Percentiles rank a stretch among this genome's conserved stretches.
phyloP scores from a whole-genome alignment of 2,888 invertebrate genomes.

The Latheticus oryzae region DNA sequence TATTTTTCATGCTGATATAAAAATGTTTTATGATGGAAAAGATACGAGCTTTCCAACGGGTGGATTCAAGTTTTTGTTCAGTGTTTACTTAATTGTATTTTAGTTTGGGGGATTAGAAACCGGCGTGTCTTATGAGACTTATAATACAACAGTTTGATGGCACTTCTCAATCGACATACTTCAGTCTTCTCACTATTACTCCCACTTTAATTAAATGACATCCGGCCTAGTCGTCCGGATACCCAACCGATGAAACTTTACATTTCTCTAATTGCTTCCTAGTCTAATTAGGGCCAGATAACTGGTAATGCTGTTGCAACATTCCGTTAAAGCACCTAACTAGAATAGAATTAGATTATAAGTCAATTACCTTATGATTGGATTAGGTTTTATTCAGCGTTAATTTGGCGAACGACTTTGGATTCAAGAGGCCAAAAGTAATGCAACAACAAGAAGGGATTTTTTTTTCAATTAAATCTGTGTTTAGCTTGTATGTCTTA shows the following conservation, averaged over 20 bases:
- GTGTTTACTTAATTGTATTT: too few relatives aligned
- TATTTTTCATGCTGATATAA: too few relatives aligned
- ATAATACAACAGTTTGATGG: too few relatives aligned
- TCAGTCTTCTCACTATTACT: constrained; percentile 41
- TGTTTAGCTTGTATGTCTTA: too few relatives aligned
- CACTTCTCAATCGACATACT: constrained; percentile 41
- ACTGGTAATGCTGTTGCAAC: constrained; percentile 36
- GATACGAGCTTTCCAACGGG: too few relatives aligned
- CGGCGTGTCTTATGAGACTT: too few relatives aligned
- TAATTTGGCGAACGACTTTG: constrained; percentile 36
- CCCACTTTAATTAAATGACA: constrained; percentile 48
- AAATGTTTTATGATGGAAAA: too few relatives aligned
- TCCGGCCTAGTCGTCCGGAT: constrained; percentile 39
- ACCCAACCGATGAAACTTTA: constrained; percentile 41
- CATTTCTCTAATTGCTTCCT: constrained; percentile 44
- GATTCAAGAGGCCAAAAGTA: too few relatives aligned
- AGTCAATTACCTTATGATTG: constrained; percentile 37
- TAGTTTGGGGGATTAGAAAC: too few relatives aligned
- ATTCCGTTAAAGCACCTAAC: constrained; percentile 33
- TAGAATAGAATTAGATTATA: constrained; percentile 38
- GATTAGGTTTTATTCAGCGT: constrained; percentile 37
- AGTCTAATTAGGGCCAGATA: constrained; percentile 42
- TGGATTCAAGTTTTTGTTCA: too few relatives aligned
- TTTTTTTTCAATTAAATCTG: too few relatives aligned
- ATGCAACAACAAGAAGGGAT: too few relatives aligned